phyloP scores from a whole-genome alignment of 2,113 vertebrate genomes.

The Tychaedon coryphoeus region DNA sequence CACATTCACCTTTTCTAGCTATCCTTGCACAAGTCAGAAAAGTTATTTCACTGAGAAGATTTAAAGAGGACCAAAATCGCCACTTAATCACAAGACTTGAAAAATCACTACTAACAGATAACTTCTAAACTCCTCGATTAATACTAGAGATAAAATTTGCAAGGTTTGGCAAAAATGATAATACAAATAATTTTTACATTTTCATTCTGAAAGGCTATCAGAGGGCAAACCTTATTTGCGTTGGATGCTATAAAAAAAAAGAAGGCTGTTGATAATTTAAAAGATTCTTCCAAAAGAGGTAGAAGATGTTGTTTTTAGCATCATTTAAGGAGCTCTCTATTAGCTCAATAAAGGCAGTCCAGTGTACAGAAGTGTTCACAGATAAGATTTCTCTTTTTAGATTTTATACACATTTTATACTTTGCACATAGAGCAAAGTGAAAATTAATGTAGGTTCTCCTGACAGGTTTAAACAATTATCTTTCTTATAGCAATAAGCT shows the following conservation, averaged over 20 bases:
- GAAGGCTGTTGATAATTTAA: background rate
- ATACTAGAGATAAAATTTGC: background rate
- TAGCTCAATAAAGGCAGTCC: background rate
- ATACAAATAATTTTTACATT: background rate
- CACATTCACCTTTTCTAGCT: background rate
- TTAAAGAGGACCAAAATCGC: background rate
- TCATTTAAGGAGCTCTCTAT: background rate
- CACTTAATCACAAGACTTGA: background rate
- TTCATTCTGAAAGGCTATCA: background rate
- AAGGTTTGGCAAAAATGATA: background rate
- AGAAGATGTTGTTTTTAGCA: background rate
- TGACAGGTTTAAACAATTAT: background rate
- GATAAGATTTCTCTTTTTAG: background rate
- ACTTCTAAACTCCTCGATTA: background rate
- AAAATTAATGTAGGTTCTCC: conserved; percentile 9
- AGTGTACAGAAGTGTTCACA: background rate
- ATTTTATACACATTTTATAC: background rate
- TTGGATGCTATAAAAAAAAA: background rate
- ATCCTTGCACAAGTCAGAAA: background rate
- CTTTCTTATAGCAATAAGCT: background rate
- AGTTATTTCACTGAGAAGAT: background rate
- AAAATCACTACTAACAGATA: background rate
- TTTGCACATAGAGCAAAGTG: background rate
- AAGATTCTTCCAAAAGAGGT: background rate
- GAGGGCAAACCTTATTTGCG: background rate